A percentile compares a stretch with the other conserved stretches of the same genome.
phyloP scores from a whole-genome alignment of 2,797 vertebrate species.

The Epinephelus malabaricus region DNA sequence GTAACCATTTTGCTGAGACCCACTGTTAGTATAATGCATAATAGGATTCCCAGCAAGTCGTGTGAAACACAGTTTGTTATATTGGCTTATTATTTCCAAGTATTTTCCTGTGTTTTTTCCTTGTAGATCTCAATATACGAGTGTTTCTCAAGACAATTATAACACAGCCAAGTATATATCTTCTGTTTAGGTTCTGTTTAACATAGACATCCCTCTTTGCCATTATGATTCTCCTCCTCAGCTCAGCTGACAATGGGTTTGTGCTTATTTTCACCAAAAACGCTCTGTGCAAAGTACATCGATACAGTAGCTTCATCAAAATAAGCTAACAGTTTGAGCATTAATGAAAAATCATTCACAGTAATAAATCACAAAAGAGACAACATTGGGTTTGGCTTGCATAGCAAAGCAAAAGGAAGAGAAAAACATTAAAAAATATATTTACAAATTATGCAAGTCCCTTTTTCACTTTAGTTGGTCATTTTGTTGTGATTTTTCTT shows the following conservation, averaged over 20 bases:
- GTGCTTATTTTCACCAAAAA: constrained; percentile 99
- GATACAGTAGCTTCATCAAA: constrained; percentile 82
- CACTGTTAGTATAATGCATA: constrained; percentile 66
- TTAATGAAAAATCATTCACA: constrained; percentile 92
- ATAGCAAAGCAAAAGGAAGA: constrained; percentile 97
- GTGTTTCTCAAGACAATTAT: constrained; percentile 66
- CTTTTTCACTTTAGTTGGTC: constrained; percentile 88
- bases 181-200: constrained; percentile 66
- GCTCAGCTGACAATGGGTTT: constrained; percentile 93
- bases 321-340: constrained; percentile 82
- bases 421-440: constrained; percentile 91
- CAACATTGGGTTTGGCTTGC: constrained; percentile 94
- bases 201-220: constrained; percentile 70
- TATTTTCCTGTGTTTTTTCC: constrained; percentile 51
- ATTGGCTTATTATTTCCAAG: constrained; percentile 66
- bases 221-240: constrained; percentile 87
- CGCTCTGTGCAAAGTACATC: constrained; percentile 96
- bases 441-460: constrained; percentile 95
- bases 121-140: constrained; percentile 66
- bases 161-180: constrained; percentile 71
- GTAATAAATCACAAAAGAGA: constrained; percentile 96
- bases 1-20: constrained; percentile 52
- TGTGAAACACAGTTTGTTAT: constrained; percentile 61
- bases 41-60: constrained; percentile 60
- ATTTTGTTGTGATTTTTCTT: constrained; percentile 73